Conservation (phyloP, 2,797 vertebrate species). For the Poeciliopsis presidionis region DNA sequence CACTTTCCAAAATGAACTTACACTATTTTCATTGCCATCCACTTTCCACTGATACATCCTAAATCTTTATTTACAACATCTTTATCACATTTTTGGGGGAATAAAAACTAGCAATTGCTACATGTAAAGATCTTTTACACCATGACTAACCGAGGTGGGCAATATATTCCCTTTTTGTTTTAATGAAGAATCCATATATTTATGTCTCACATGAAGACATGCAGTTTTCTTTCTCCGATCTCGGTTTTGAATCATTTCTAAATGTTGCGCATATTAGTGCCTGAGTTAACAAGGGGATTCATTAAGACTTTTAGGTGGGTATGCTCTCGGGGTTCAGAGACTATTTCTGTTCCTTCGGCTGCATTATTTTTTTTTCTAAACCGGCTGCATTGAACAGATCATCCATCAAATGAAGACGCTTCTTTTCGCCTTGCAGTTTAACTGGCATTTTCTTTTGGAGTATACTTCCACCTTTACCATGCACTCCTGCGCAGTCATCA, state of each 20-base stretch:
- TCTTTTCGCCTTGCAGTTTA: constrained; percentile 13
- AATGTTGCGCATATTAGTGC: background rate
- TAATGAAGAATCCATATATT: background rate
- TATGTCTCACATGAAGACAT: background rate
- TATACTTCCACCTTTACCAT: constrained; percentile 67
- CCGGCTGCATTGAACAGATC: background rate
- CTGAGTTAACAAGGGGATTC: constrained; percentile 2
- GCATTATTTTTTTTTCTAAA: background rate
- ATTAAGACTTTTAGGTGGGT: background rate
- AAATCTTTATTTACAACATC: background rate
- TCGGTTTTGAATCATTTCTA: background rate
- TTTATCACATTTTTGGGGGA: background rate
- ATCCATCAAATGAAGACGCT: constrained; percentile 9
- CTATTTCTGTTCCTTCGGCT: background rate
- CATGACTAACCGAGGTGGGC: background rate
- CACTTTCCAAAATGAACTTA: background rate
- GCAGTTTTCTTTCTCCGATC: background rate
- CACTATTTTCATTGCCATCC: background rate
- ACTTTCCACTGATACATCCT: background rate
- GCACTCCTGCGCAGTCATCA: constrained; percentile 69
- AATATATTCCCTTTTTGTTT: background rate
- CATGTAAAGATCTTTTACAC: background rate
- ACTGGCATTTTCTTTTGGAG: constrained; percentile 64
- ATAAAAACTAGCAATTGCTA: background rate
- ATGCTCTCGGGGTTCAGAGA: constrained; percentile 2